A percentile compares a stretch with the other conserved stretches of the same genome.
phyloP scores from a whole-genome alignment of 2,113 vertebrate species.

The Origma solitaria region DNA sequence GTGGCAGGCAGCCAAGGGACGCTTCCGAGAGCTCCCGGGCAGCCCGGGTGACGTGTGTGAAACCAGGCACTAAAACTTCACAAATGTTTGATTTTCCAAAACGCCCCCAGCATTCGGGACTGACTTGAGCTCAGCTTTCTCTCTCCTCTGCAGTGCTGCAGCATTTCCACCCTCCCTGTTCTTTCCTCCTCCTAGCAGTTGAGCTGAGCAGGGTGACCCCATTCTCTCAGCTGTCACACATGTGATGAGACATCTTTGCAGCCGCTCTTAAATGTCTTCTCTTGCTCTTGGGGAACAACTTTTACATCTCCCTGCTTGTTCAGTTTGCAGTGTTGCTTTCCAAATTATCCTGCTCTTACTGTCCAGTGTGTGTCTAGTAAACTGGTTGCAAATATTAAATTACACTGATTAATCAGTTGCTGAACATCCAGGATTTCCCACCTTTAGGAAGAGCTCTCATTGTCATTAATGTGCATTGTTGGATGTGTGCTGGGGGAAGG shows the following conservation, averaged over 20 bases:
- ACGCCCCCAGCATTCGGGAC: not conserved
- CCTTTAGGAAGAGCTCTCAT: not conserved
- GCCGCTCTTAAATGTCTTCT: not conserved
- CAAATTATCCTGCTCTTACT: not conserved
- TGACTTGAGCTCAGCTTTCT: conserved; percentile 1
- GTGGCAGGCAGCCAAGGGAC: conserved; percentile 56
- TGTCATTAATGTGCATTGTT: not conserved
- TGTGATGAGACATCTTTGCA: not conserved
- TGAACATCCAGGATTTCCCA: not conserved
- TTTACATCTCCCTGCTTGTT: not conserved
- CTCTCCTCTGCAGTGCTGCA: not conserved
- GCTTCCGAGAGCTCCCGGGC: not conserved
- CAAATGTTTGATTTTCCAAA: conserved; percentile 52
- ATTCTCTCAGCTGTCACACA: not conserved
- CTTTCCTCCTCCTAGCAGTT: not conserved
- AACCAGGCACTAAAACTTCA: conserved; percentile 11
- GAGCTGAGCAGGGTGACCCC: not conserved
- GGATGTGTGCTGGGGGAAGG: not conserved
- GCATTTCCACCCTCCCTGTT: not conserved
- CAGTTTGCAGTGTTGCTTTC: not conserved
- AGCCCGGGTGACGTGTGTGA: not conserved
- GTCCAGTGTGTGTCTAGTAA: not conserved
- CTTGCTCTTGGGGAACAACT: not conserved
- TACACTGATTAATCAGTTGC: not conserved
- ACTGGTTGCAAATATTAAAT: not conserved